Base-by-base conservation (phyloP, 1,140 invertebrate genomes). In the Homalodisca vitripennis region DNA sequence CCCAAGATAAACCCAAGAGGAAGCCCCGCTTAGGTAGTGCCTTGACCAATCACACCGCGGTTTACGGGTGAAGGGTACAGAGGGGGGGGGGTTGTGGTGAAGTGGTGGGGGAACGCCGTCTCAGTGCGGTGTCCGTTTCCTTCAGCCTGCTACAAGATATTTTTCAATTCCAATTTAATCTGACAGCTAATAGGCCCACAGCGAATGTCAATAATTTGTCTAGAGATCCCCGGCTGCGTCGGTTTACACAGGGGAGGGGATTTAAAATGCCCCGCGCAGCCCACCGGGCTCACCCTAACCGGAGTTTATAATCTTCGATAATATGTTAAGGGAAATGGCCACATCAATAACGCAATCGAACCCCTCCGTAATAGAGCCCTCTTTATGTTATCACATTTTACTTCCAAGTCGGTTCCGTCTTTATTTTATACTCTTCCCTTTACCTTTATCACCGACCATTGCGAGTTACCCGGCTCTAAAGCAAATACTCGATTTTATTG, bases 121-220 rank as follows among this genome's bases (percentile, higher is more conserved):
- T n/a, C 34, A 10, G 34, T 41, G 17, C n/a, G 24, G 63, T 66
- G 63, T 66, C 63, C 63, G 26, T 66, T 66, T 66, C 63, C 62
- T 26, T 14, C 55, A 70, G 41, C 41, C 68, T 29, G 46, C 31
- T 29, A 51, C 13, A 65, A 68, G 69, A 71, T 74, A 72, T 71
- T 75, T 77, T 77, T 75, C 75, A 76, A 75, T 76, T 73, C 74
- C 73, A 75, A 77, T 77, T 70, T 77, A 77, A 77, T 77, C 75
- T 75, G 74, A 75, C 74, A 75, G 74, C 69, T 75, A 75, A 75
- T 75, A 73, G 74, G 71, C 71, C 66, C 70, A 69, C 68, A 60
- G 72, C 64, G 66, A 68, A 75, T 74, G 74, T 74, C 75, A 76
- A 76, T 76, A 76, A 70, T 72, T 72, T 69, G 68, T 70, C 71